Conservation (phyloP, 23 tunicate species). For the Clavelina lepadiformis region DNA sequence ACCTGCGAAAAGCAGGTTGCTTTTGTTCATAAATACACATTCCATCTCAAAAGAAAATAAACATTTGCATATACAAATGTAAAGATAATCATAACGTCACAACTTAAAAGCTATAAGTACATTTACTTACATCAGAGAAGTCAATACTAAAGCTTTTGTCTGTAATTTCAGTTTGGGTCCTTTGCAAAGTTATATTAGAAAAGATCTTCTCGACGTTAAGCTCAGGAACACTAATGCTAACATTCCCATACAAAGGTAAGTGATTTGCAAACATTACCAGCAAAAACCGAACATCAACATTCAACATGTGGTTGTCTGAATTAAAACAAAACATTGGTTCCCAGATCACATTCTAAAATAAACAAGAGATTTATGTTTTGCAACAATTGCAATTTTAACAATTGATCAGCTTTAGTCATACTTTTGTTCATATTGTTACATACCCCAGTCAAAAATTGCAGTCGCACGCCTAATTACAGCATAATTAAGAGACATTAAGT, state of each 20-base stretch:
- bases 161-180: conserved; percentile 5
- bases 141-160: conserved; percentile 11
- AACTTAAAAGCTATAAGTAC: not conserved
- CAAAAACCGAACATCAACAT: conserved; percentile 26
- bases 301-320: conserved; percentile 15
- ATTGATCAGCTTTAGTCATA: no score
- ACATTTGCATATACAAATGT: not conserved
- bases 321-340: conserved; percentile 1
- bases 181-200: conserved; percentile 27
- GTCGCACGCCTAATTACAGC: conserved; percentile 39
- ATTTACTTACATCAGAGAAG: conserved; percentile 16
- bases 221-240: conserved; percentile 24
- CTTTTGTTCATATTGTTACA: not conserved
- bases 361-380: no score
- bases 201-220: conserved; percentile 20
- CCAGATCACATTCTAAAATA: no score
- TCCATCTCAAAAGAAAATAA: not conserved
- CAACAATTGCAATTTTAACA: no score
- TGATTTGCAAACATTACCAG: conserved; percentile 16
- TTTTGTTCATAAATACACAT: not conserved
- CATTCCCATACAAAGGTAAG: conserved; percentile 23
- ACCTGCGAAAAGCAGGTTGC: conserved; percentile 12
- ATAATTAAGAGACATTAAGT: conserved; percentile 24
- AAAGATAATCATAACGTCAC: not conserved
- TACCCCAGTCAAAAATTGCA: conserved; percentile 54